Evolutionary conservation across 2,797 vertebrate species (phyloP).

Genomic region (Melanotaenia nigrans): DNA sequence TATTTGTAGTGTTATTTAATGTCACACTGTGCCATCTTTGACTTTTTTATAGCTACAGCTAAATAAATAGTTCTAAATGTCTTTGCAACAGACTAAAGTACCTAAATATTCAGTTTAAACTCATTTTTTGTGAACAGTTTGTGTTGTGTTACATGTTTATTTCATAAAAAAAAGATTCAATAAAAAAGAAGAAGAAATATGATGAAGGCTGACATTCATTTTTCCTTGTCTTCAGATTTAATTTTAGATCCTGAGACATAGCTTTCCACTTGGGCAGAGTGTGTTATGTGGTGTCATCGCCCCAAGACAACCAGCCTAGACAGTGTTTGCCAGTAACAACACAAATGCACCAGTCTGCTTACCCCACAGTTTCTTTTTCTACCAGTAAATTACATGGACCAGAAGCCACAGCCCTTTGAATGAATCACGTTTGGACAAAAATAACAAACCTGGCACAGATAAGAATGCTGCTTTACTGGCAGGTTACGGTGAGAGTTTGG

Average conservation of each 20-base stretch:
- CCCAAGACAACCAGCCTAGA: constrained; percentile 58
- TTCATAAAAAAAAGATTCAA: neutral
- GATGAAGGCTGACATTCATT: constrained; percentile 4
- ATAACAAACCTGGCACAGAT: constrained; percentile 63
- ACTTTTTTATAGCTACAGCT: too few relatives aligned
- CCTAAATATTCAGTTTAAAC: too few relatives aligned
- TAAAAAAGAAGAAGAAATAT: neutral
- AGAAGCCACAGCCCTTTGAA: constrained; percentile 59
- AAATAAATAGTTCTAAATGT: too few relatives aligned
- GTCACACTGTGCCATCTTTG: too few relatives aligned
- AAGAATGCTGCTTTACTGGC: constrained; percentile 52
- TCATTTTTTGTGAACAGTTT: too few relatives aligned
- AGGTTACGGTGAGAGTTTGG: constrained; percentile 61
- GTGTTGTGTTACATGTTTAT: neutral
- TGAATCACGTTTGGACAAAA: constrained; percentile 70
- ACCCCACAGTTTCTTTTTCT: constrained; percentile 58
- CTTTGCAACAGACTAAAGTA: too few relatives aligned
- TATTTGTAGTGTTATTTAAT: too few relatives aligned
- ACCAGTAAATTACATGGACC: constrained; percentile 69
- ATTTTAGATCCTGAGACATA: constrained; percentile 34
- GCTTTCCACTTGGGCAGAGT: constrained; percentile 18
- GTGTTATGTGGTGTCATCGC: constrained; percentile 54
- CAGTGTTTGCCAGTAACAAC: constrained; percentile 73
- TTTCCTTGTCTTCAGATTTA: constrained; percentile 10
- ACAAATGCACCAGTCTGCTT: constrained; percentile 53